A percentile compares a stretch with the other conserved stretches of the same genome.
phyloP scores from a whole-genome alignment of 1,140 invertebrate species.

The Medauroidea extradentata region DNA sequence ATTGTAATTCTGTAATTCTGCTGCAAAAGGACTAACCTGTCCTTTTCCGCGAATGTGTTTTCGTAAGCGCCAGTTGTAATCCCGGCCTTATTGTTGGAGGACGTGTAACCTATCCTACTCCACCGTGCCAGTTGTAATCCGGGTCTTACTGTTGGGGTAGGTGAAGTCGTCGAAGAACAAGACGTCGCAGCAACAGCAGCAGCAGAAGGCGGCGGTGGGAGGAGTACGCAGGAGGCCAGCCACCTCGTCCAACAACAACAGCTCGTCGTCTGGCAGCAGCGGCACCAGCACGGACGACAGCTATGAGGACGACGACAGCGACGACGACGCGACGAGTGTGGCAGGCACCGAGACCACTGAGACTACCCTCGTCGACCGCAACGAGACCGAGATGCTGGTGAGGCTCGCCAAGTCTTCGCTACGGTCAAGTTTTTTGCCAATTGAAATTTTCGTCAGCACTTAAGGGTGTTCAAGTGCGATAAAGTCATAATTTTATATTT shows the following conservation, averaged over 20 bases:
- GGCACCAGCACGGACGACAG: slow-evolving; percentile 21
- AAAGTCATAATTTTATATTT: too few species aligned
- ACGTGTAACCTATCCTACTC: too few species aligned
- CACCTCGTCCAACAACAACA: neutral
- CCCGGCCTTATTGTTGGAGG: too few species aligned
- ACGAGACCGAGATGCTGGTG: slow-evolving; percentile 44
- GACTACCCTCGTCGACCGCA: slow-evolving; percentile 45
- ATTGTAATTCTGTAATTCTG: too few species aligned
- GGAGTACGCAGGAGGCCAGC: neutral
- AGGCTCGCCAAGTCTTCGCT: neutral
- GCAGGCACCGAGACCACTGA: slow-evolving; percentile 52
- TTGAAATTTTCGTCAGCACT: too few species aligned
- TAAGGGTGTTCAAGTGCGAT: too few species aligned
- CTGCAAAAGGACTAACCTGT: too few species aligned
- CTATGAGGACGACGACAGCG: slow-evolving; percentile 32
- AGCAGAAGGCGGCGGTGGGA: neutral
- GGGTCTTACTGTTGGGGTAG: too few species aligned
- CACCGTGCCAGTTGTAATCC: too few species aligned
- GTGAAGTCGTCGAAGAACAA: slow-evolving; percentile 11
- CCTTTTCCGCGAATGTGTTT: too few species aligned
- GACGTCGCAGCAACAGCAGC: neutral
- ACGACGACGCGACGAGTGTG: slow-evolving; percentile 47
- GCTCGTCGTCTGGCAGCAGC: slow-evolving; percentile 1
- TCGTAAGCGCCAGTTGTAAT: too few species aligned
- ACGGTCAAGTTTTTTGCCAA: too few species aligned